Percentiles rank a stretch among this genome's conserved stretches.
Conservation (phyloP, 2,113 vertebrate species). For the Ictalurus furcatus region DNA sequence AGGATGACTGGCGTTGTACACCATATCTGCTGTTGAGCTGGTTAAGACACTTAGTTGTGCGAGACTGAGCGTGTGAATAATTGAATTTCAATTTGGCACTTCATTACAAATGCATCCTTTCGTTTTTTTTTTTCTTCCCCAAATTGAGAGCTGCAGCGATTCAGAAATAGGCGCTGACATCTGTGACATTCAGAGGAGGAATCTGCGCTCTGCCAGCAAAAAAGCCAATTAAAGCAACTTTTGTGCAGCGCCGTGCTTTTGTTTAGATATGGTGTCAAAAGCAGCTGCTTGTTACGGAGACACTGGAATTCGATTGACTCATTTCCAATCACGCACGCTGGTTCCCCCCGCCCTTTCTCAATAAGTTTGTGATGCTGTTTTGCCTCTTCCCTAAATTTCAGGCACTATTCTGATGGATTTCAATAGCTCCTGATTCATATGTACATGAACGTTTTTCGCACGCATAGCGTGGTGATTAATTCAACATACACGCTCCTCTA, state of each 20-base stretch:
- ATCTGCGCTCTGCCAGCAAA: constrained; percentile 57
- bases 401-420: background rate
- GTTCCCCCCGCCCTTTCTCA: background rate
- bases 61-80: constrained; percentile 45
- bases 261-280: constrained; percentile 62
- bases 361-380: constrained; percentile 36
- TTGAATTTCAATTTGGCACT: constrained; percentile 61
- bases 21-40: constrained; percentile 30
- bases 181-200: constrained; percentile 70
- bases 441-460: constrained; percentile 18
- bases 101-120: constrained; percentile 68
- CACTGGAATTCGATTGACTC: constrained; percentile 51
- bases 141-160: constrained; percentile 65
- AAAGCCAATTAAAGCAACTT: constrained; percentile 59
- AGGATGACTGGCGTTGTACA: constrained; percentile 6
- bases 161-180: constrained; percentile 66
- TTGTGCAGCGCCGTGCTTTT: constrained; percentile 58
- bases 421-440: constrained; percentile 19
- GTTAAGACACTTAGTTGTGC: constrained; percentile 45
- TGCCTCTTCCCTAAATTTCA: constrained; percentile 23
- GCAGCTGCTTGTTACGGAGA: constrained; percentile 52
- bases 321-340: constrained; percentile 37
- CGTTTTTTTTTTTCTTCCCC: constrained; percentile 41
- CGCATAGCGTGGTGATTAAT: constrained; percentile 14
- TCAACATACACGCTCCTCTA: background rate